A percentile compares a stretch with the other conserved stretches of the same genome.
These are phyloP conservation scores for Sinocyclocheilus anophthalmus DNA, from an alignment of 2,113 vertebrate species.

Conservation along the genomic window DNA sequence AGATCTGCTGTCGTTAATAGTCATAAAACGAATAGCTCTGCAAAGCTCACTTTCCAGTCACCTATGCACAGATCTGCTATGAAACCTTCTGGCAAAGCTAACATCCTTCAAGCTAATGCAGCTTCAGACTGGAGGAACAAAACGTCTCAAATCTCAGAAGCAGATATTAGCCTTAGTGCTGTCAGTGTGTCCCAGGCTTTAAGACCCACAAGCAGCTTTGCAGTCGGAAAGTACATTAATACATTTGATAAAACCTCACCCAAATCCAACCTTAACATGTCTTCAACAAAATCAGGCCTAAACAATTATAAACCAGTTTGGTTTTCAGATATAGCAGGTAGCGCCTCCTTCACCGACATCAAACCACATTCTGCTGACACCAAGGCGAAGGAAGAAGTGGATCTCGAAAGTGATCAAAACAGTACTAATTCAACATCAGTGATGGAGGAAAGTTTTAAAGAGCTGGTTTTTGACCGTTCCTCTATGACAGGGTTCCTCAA, in stretches of 20 bases:
- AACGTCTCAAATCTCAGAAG: not conserved
- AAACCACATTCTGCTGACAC: not conserved
- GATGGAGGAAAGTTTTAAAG: not conserved
- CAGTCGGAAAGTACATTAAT: slow-evolving; percentile 41
- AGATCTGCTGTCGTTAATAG: not conserved
- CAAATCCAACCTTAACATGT: not conserved
- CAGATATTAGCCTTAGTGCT: not conserved
- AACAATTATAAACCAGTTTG: slow-evolving; percentile 1
- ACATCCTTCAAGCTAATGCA: not conserved
- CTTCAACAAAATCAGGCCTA: not conserved
- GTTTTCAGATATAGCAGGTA: slow-evolving; percentile 57
- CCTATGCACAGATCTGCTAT: slow-evolving; percentile 5
- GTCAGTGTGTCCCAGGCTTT: not conserved
- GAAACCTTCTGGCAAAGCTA: not conserved
- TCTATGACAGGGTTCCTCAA: too few relatives aligned
- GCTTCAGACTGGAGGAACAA: not conserved
- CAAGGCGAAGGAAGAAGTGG: not conserved
- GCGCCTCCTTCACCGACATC: slow-evolving; percentile 54
- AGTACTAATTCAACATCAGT: not conserved
- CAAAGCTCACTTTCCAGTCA: not conserved
- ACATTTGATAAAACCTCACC: not conserved
- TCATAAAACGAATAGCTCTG: not conserved
- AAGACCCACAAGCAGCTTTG: slow-evolving; percentile 48
- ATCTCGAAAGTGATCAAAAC: not conserved
- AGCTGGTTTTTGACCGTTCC: not conserved